Evolutionary conservation across 1,140 invertebrate species (phyloP), one percentile per base, ranked within the genome.

Genomic region (Meloidogyne floridensis): DNA sequence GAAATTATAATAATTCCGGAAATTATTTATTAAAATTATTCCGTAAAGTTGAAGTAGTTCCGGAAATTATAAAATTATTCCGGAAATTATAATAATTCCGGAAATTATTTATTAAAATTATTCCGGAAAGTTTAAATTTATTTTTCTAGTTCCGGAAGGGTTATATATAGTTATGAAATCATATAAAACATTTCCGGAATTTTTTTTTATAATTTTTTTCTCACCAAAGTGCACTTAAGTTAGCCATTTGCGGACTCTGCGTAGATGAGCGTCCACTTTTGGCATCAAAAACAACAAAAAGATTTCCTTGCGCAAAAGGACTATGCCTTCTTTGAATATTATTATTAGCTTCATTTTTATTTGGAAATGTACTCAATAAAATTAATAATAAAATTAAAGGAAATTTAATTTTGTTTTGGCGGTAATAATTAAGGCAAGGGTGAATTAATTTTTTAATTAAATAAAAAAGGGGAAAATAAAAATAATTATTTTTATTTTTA

Each of bases 251-350:
- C 0, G 80, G 53, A 9, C 32, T 32, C 15, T 56, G 54, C n/a
- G 69, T 51, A 32, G 80, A 65, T 20, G 74, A 75, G 9, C 59
- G 42, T 54, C 75, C 80, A 20, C 53, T 18, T 15, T 71, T 53
- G 13, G 80, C 73, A 47, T 81, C 73, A 77, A 81, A 81, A 53
- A 81, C 75, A 75, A 81, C 18, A 32, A 72, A 71, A 54, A 81
- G 69, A 81, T 81, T 81, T 20, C 80, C 80, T 54, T 81, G 74
- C 0, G 79, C 79, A 56, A 73, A 81, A 54, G 73, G 72, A 59
- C 13, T 59, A 59, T 59, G 56, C 13, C 56, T 59, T 59, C 56
- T 59, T 59, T 59, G 56, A 15, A 59, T 59, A 59, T 59, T 59
- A 59, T 59, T 53, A 53, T 15, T 59, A 59, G 56, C 56, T n/a